Base-by-base conservation (phyloP, 2,888 invertebrate species). In the Eristalinus aeneus region DNA sequence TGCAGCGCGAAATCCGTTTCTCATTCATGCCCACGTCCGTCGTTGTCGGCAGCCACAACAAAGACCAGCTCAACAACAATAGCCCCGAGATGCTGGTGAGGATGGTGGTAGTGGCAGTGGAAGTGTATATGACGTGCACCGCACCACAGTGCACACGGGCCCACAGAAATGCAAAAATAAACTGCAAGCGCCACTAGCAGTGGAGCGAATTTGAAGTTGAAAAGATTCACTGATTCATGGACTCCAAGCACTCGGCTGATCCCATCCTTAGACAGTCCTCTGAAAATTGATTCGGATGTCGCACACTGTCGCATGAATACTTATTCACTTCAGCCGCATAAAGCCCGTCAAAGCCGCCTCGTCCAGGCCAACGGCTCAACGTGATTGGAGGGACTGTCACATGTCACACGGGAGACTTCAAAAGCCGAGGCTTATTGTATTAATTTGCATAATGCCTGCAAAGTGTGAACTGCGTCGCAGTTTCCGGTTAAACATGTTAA, bases 1-100 rank as follows among this genome's bases (percentile, higher is more conserved):
- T 80, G 84, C 79, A 76, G 61, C 71, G 67, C 71, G 80, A 75
- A 71, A 69, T 84, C 39, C 75, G 69, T 60, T 68, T 82, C 67
- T 53, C 46, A 61, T 84, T 74, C 74, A 79, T 65, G 69, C 74
- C 65, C 58, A 16, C 46, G 46, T 46, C 46, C 46, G 46, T 46
- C 46, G 16, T 16, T 16, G 46, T 46, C 46, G 16, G 16, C 46
- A 16, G 46, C 46, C 46, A n/a, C 46, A 46, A 46, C 46, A 46
- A 46, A 46, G 27, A 27, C 60, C 69, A 79, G 64, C 65, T 16
- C 46, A 31, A 54, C 27, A 77, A 69, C 46, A 46, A 46, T 46
- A 16, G 46, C 46, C 46, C 5, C 46, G 39, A 12, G 16, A 46
- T 46, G 16, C 8, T 16, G 46, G n/a, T n/a, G n/a, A n/a, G n/a